A percentile compares a stretch with the other conserved stretches of the same genome.
Evolutionary conservation across 2,113 vertebrate species (phyloP).

Genomic region (Cyprinodon variegatus): DNA sequence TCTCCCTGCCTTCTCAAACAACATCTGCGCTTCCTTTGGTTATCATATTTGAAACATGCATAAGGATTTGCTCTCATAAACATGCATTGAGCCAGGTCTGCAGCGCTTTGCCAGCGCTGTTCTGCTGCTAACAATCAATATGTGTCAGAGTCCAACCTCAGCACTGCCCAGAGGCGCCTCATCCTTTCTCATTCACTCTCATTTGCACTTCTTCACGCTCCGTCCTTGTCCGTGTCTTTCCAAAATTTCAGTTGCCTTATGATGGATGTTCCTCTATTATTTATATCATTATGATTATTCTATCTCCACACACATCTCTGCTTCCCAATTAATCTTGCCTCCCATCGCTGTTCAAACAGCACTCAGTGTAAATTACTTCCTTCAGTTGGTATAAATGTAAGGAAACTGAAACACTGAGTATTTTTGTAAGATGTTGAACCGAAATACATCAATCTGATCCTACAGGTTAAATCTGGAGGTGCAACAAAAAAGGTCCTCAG

Average conservation of each 20-base stretch:
- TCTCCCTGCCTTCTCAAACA: neutral
- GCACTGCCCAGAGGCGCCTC: conserved; percentile 32
- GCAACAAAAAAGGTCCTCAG: neutral
- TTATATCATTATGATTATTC: neutral
- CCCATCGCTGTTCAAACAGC: neutral
- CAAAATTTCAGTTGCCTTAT: neutral
- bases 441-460: neutral
- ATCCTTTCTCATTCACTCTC: conserved; percentile 36
- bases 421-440: too few relatives aligned
- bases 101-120: conserved; percentile 22
- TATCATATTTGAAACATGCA: conserved; percentile 15
- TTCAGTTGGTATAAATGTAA: neutral
- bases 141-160: conserved; percentile 46
- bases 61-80: conserved; percentile 2
- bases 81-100: conserved; percentile 28
- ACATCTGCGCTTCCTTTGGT: conserved; percentile 13
- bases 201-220: conserved; percentile 34
- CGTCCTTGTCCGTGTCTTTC: conserved; percentile 9
- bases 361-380: neutral
- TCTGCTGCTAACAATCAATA: conserved; percentile 59
- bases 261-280: neutral
- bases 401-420: neutral
- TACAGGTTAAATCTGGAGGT: neutral
- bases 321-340: neutral
- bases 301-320: neutral